phyloP scores from a whole-genome alignment of 2,797 vertebrate genomes.

The Synaphobranchus kaupii region DNA sequence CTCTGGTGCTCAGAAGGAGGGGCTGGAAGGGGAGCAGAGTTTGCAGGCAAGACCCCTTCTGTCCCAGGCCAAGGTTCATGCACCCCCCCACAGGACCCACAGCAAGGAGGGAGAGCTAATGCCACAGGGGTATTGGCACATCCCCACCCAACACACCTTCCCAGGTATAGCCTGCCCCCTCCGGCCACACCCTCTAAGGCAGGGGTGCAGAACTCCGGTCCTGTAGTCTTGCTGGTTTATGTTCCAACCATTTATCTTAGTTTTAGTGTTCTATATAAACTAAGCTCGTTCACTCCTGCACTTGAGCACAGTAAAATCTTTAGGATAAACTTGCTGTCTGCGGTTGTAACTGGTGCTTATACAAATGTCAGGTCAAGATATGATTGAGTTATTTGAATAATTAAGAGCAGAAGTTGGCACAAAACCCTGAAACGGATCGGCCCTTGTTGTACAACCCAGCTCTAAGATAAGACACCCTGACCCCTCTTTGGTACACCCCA shows the following conservation, averaged over 20 bases:
- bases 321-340: neutral
- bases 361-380: neutral
- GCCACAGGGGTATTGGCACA: neutral
- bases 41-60: neutral
- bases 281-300: neutral
- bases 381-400: neutral
- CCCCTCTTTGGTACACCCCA: too few species aligned
- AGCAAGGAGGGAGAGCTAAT: neutral
- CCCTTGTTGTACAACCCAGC: neutral
- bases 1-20: neutral
- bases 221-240: neutral
- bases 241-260: neutral
- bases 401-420: neutral
- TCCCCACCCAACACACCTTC: neutral
- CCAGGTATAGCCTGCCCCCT: neutral
- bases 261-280: neutral
- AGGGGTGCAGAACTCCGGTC: neutral
- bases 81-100: neutral
- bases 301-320: neutral
- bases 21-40: neutral
- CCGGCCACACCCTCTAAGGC: neutral
- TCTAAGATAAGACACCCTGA: neutral
- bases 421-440: neutral
- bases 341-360: neutral
- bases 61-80: neutral